Base-by-base conservation (phyloP, 2,797 vertebrate species). In the Rousettus madagascariensis region DNA sequence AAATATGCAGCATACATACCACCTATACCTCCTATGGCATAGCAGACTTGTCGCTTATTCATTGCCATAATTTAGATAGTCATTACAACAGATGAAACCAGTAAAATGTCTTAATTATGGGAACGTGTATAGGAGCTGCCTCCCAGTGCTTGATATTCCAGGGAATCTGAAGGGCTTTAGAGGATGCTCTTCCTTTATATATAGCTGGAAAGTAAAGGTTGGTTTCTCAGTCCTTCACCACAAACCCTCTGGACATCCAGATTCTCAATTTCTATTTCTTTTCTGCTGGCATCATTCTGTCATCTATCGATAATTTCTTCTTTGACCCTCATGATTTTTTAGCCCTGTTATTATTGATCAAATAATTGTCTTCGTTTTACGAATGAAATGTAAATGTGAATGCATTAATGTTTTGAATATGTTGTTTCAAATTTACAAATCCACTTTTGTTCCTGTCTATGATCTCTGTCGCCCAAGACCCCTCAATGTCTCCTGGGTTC, bases 1-100 rank as follows among this genome's bases (percentile, higher is more conserved):
- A 51, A 26, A 69, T 15, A 10, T 28, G 13, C 8, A 61, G 8
- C 10, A 16, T 12, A 0, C 0, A 2, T 9, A 26, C 36, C 30
- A 38, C 7, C 78, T 5, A 8, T 15, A 12, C 5, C 30, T 8
- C 36, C 90, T 17, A 24, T 2, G 1, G 22, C 5, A 30, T n/a
- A 46, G 7, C 53, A 46, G 30, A 65, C n/a, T 36, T 61, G 22
- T 12, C 17, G 15, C 33, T 43, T 41, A 24, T 72, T 55, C 6
- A 8, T 49, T 5, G 41, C 4, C 26, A 1, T 16, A 2, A 26
- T 26, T 59, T 43, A 36, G 20, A 33, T 24, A 36, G 16, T 51
- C 15, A 22, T 22, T 36, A 22, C 6, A 30, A 22, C 22, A 80
- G 17, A 75, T 71, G 16, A 36, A 80, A 15, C 36, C 41, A 33